Percentiles rank a stretch among this genome's conserved stretches.
phyloP scores from a whole-genome alignment of 2,888 invertebrate genomes.

The Ceriagrion tenellum region DNA sequence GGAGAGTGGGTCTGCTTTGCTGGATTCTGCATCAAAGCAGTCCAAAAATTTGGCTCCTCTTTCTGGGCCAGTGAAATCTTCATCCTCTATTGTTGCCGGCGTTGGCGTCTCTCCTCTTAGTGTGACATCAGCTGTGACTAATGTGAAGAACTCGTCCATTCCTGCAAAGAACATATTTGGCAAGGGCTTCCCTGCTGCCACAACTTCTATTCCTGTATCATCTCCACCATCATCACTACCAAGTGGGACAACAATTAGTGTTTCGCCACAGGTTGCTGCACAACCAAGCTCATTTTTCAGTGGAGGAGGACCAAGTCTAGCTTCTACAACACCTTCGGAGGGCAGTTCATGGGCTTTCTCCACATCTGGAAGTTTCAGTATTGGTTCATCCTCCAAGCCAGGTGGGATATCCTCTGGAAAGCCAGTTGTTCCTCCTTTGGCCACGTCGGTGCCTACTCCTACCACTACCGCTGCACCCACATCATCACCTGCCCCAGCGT shows the following conservation, averaged over 20 bases:
- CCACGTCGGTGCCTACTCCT: neutral
- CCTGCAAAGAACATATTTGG: neutral
- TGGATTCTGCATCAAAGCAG: neutral
- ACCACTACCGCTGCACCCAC: neutral
- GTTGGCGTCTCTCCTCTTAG: neutral
- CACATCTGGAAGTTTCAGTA: constrained; percentile 28
- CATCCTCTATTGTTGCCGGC: neutral
- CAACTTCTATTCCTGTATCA: neutral
- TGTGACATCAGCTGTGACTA: neutral
- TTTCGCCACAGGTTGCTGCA: neutral
- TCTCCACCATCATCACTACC: neutral
- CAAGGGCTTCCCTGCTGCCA: neutral
- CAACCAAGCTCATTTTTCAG: neutral
- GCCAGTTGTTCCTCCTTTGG: neutral
- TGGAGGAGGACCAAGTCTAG: neutral
- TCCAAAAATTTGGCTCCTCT: neutral
- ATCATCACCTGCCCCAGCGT: neutral
- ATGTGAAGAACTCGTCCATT: neutral
- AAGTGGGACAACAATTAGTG: neutral
- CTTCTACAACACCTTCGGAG: neutral
- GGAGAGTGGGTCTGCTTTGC: neutral
- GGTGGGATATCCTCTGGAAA: constrained; percentile 34
- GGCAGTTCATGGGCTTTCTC: constrained; percentile 38
- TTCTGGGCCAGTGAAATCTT: neutral
- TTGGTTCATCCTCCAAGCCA: constrained; percentile 44